Conservation (phyloP, 2,888 invertebrate species). For the Tuta absoluta region DNA sequence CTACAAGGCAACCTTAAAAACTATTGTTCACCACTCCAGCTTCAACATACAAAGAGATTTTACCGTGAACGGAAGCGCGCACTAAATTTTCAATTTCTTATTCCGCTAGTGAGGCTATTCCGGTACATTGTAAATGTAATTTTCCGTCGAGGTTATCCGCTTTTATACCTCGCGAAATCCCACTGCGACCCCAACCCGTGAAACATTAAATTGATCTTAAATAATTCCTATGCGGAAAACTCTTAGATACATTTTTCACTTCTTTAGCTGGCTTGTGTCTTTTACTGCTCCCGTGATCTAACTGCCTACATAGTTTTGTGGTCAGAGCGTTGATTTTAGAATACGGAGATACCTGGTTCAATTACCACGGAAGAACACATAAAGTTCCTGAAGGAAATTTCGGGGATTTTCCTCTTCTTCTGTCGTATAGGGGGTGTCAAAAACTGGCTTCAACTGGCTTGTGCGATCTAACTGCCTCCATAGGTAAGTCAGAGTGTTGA, state of each 20-base stretch:
- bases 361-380: too few relatives aligned
- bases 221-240: constrained; percentile 61
- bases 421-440: too few relatives aligned
- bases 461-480: too few relatives aligned
- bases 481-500: too few relatives aligned
- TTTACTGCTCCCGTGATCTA: too few relatives aligned
- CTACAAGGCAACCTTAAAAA: not conserved
- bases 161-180: constrained; percentile 33
- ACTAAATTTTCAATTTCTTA: constrained; percentile 34
- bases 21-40: not conserved
- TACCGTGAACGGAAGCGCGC: constrained; percentile 47
- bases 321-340: too few relatives aligned
- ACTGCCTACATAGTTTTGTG: too few relatives aligned
- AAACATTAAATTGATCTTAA: constrained; percentile 68
- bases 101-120: constrained; percentile 30
- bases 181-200: constrained; percentile 51
- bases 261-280: constrained; percentile 48
- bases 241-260: constrained; percentile 68
- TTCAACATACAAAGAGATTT: constrained; percentile 52
- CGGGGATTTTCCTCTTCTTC: too few relatives aligned
- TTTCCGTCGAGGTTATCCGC: constrained; percentile 27
- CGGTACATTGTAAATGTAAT: constrained; percentile 38
- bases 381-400: too few relatives aligned
- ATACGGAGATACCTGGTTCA: too few relatives aligned
- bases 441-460: too few relatives aligned